Evolutionary conservation across 2,113 vertebrate genomes (phyloP), one percentile per base, ranked within the genome.

Genomic region (Oxygymnocypris stewartii): DNA sequence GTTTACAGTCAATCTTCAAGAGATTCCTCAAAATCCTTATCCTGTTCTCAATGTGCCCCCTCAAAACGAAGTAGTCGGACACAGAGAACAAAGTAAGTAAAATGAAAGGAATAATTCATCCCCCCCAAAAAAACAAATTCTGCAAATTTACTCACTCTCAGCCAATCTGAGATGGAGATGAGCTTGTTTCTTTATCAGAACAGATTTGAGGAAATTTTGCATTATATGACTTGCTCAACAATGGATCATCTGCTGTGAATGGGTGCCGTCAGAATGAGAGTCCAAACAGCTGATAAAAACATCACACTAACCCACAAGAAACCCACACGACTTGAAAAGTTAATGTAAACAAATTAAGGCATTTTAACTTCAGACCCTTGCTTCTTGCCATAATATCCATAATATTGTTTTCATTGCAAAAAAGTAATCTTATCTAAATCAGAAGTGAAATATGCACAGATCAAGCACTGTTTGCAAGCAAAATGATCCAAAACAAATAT

Each of bases 1-100:
- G 2, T 67, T 75, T 49, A 75, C 6, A 80, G 35, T 42, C 13
- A 44, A 5, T 54, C 2, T 13, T 54, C 76, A 85, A 74, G 73
- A 31, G n/a, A 44, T 35, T 73, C 20, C 20, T 18, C 5, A 12
- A 16, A 49, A 40, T 51, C 78, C 57, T 8, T 88, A n/a, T 69
- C 87, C 83, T 3, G 13, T 77, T 31, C 84, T 88, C n/a, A 76
- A 20, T 65, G 10, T 84, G 47, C 67, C 82, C 10, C 69, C 71
- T 23, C 73, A 28, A 31, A 12, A 14, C 3, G 65, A n/a, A 14
- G 5, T 37, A 2, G 25, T 44, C n/a, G 18, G 42, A 9, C 69
- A 57, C 14, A 61, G 12, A 77, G 31, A 88, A 57, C n/a, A n/a
- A 82, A 78, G 87, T 88, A 9, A 54, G 78, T 74, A 2, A 10